Percentiles rank a stretch among this genome's conserved stretches.
Evolutionary conservation across 2,113 vertebrate species (phyloP).

Genomic region (Casuarius casuarius): DNA sequence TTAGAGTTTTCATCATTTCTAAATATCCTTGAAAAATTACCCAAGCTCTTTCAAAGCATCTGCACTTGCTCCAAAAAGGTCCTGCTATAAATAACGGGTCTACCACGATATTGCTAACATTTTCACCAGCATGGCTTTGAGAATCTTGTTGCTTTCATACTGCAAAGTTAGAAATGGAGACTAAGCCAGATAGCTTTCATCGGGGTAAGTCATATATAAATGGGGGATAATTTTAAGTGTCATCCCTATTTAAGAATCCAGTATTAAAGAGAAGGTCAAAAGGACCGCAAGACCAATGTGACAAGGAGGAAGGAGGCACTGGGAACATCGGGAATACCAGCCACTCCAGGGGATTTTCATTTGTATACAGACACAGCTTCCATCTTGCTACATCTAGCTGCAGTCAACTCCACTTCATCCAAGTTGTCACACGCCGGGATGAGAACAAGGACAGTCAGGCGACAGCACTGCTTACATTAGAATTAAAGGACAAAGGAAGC

Average conservation of each 20-base stretch:
- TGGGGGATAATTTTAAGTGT: neutral
- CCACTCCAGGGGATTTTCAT: neutral
- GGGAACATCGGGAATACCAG: neutral
- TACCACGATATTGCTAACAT: neutral
- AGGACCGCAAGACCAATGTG: neutral
- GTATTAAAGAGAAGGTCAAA: neutral
- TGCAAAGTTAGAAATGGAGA: neutral
- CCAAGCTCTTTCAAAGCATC: neutral
- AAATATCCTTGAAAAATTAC: neutral
- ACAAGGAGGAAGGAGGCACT: neutral
- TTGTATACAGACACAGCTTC: neutral
- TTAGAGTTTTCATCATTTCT: neutral
- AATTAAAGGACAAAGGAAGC: constrained; percentile 35
- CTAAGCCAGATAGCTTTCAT: neutral
- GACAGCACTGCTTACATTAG: constrained; percentile 19
- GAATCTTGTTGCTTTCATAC: neutral
- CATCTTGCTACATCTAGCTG: constrained; percentile 23
- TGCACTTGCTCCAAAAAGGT: neutral
- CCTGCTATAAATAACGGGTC: neutral
- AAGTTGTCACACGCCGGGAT: constrained; percentile 35
- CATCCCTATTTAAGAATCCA: neutral
- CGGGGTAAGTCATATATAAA: neutral
- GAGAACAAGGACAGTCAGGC: constrained; percentile 35
- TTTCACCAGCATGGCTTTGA: neutral
- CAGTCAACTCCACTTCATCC: constrained; percentile 43